These are phyloP conservation scores for Stegostoma tigrinum DNA, from an alignment of 2,113 vertebrate species.

Conservation along the genomic window DNA sequence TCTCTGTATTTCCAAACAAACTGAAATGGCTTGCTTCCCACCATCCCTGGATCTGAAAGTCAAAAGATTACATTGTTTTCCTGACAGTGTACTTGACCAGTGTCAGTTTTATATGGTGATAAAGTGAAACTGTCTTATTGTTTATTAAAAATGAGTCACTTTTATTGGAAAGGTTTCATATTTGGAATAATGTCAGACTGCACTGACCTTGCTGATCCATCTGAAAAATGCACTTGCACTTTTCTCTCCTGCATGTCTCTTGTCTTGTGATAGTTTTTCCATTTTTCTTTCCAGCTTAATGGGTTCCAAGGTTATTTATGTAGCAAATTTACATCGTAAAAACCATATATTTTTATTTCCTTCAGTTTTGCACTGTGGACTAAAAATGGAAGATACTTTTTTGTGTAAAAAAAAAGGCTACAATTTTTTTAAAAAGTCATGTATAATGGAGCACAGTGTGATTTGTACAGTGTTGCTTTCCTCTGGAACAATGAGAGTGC, in stretches of 20 bases:
- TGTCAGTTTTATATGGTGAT: neutral
- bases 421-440: too few relatives aligned
- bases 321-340: too few relatives aligned
- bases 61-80: neutral
- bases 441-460: too few relatives aligned
- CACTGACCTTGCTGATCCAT: neutral
- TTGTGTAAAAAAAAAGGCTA: neutral
- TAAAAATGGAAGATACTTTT: neutral
- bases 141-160: slow-evolving; percentile 7
- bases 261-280: neutral
- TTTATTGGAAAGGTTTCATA: slow-evolving; percentile 11
- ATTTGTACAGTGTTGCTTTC: too few relatives aligned
- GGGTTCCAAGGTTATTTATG: neutral
- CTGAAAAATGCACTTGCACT: neutral
- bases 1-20: neutral
- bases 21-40: neutral
- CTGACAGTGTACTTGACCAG: neutral
- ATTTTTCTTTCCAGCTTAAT: neutral
- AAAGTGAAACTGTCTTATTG: neutral
- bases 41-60: neutral
- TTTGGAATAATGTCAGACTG: neutral
- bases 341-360: too few relatives aligned
- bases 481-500: too few relatives aligned
- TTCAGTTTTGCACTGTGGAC: too few relatives aligned
- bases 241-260: neutral